phyloP scores from a whole-genome alignment of 2,888 invertebrate species.

The Acrobasis repandana region DNA sequence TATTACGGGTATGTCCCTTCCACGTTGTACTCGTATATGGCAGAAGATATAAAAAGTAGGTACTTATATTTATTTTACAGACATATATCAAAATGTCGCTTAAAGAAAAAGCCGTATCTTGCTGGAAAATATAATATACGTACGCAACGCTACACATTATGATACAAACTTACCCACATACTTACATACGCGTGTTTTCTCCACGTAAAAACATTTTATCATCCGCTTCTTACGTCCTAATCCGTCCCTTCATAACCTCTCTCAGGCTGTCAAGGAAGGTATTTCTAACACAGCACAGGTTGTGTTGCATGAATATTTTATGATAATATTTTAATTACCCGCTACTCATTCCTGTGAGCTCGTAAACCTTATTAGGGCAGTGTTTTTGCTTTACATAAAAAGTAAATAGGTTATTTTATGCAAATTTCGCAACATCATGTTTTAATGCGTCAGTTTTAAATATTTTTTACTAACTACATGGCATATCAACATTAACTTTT shows the following conservation, averaged over 20 bases:
- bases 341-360: background rate
- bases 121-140: background rate
- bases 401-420: background rate
- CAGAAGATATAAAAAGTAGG: no score
- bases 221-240: constrained; percentile 17
- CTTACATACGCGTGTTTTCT: constrained; percentile 14
- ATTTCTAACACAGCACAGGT: constrained; percentile 24
- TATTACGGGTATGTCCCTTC: no score
- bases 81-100: background rate
- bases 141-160: background rate
- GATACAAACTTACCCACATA: constrained; percentile 4
- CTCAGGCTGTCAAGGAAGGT: constrained; percentile 17
- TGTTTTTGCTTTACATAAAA: background rate
- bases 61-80: no score
- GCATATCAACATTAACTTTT: no score
- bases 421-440: background rate
- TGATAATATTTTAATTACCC: constrained; percentile 29
- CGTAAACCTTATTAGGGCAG: constrained; percentile 1
- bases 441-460: background rate
- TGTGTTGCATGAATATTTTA: constrained; percentile 39
- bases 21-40: no score
- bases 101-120: background rate
- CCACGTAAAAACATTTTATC: constrained; percentile 17
- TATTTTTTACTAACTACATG: no score
- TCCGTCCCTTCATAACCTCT: constrained; percentile 20